Percentiles rank a stretch among this genome's conserved stretches.
phyloP scores from a whole-genome alignment of 2,797 vertebrate species.

The Etheostoma perlongum region DNA sequence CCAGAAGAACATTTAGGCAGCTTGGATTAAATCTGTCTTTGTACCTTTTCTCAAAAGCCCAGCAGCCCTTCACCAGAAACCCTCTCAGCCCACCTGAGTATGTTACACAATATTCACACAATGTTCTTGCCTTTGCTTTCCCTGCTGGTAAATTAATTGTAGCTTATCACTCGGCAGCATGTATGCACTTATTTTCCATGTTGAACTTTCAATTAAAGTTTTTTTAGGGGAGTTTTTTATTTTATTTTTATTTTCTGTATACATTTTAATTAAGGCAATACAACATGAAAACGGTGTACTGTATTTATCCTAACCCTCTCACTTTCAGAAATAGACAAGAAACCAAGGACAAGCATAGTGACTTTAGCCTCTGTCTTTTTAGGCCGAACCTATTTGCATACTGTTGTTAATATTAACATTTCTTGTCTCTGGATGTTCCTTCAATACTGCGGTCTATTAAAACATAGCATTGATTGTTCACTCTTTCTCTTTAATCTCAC shows the following conservation, averaged over 20 bases:
- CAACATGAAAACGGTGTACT: neutral
- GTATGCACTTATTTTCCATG: neutral
- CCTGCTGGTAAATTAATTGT: neutral
- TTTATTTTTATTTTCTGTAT: neutral
- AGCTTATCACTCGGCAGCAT: constrained; percentile 21
- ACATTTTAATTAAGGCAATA: neutral
- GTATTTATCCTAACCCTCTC: neutral
- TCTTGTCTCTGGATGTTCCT: constrained; percentile 50
- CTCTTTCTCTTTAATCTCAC: constrained; percentile 30
- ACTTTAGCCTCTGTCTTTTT: constrained; percentile 35
- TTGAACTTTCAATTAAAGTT: constrained; percentile 11
- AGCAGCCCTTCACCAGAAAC: constrained; percentile 6
- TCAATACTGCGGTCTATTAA: constrained; percentile 43
- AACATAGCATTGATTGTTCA: constrained; percentile 21
- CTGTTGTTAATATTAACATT: constrained; percentile 53
- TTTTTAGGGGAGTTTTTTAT: neutral
- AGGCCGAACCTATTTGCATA: constrained; percentile 52
- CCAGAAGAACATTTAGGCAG: constrained; percentile 31
- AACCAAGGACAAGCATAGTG: constrained; percentile 25
- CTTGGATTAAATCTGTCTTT: constrained; percentile 39
- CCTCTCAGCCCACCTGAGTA: neutral
- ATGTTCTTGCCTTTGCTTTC: neutral
- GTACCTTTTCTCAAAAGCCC: constrained; percentile 25
- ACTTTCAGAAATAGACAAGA: constrained; percentile 27
- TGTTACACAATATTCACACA: constrained; percentile 8